phyloP scores from a whole-genome alignment of 2,888 invertebrate genomes.

The Conchocele bisecta region DNA sequence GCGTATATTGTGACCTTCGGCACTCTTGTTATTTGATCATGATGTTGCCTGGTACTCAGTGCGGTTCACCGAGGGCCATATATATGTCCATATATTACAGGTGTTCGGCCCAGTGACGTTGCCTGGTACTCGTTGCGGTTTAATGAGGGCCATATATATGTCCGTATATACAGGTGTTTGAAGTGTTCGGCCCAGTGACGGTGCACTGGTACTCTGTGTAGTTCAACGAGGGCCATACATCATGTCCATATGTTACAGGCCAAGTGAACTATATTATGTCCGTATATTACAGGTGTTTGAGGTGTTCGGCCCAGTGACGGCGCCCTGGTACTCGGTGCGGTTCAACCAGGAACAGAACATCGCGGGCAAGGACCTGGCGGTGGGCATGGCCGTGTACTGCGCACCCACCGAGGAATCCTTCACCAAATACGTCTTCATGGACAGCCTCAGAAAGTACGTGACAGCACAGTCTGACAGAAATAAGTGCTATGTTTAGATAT shows the following conservation, averaged over 20 bases:
- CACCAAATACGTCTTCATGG: conserved; percentile 80
- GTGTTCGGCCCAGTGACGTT: too few relatives aligned
- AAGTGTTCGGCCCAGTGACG: conserved; percentile 94
- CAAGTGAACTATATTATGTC: background rate
- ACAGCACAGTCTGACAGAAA: too few relatives aligned
- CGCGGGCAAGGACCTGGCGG: conserved; percentile 86
- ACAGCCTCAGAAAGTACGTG: conserved; percentile 85
- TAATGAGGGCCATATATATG: too few relatives aligned
- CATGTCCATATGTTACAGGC: background rate
- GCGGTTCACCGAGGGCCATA: too few relatives aligned
- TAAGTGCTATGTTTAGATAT: too few relatives aligned
- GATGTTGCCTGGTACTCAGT: too few relatives aligned
- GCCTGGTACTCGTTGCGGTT: too few relatives aligned
- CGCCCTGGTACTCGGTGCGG: conserved; percentile 94
- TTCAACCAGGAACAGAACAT: conserved; percentile 93
- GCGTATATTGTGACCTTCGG: too few relatives aligned
- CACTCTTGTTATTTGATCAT: too few relatives aligned
- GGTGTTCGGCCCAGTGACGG: conserved; percentile 93
- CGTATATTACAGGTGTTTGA: conserved; percentile 89
- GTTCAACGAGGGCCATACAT: conserved; percentile 88
- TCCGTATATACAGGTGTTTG: conserved; percentile 91
- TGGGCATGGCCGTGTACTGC: conserved; percentile 90
- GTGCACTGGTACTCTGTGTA: conserved; percentile 95
- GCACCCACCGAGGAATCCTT: conserved; percentile 91
- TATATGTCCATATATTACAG: too few relatives aligned